These are phyloP conservation scores for Bungarus multicinctus DNA, from an alignment of 2,113 vertebrate species.

Conservation along the genomic window DNA sequence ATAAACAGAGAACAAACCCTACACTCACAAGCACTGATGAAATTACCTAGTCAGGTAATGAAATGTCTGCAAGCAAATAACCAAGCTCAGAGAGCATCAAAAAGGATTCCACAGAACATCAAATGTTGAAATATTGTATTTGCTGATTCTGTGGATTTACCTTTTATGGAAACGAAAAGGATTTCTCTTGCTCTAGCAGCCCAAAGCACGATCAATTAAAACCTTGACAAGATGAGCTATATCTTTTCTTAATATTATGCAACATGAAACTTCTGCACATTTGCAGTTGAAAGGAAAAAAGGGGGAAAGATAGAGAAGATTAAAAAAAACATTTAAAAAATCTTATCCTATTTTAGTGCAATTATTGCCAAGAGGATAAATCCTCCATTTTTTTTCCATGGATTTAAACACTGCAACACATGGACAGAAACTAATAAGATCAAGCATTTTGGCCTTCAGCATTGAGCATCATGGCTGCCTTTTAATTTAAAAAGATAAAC, in stretches of 20 bases:
- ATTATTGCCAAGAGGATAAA: slow-evolving; percentile 4
- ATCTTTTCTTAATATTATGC: neutral
- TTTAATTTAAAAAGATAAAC: neutral
- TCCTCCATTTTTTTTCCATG: neutral
- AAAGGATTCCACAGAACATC: neutral
- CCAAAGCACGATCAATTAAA: neutral
- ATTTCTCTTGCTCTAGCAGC: neutral
- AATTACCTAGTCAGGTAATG: too few relatives aligned
- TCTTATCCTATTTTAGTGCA: neutral
- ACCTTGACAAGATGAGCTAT: neutral
- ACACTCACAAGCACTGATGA: too few relatives aligned
- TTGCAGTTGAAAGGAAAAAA: neutral
- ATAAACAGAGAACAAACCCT: too few relatives aligned
- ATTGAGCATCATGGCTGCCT: neutral
- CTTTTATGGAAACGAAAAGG: neutral
- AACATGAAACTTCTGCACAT: neutral
- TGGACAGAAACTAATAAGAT: neutral
- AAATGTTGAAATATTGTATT: neutral
- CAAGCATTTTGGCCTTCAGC: neutral
- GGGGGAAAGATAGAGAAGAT: neutral
- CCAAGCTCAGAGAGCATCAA: too few relatives aligned
- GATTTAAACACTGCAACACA: neutral
- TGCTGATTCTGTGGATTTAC: neutral
- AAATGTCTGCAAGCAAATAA: too few relatives aligned
- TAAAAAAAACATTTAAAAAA: neutral